These are phyloP conservation scores for Tetanocera ferruginea DNA, from an alignment of 2,888 invertebrate genomes.

Conservation along the genomic window DNA sequence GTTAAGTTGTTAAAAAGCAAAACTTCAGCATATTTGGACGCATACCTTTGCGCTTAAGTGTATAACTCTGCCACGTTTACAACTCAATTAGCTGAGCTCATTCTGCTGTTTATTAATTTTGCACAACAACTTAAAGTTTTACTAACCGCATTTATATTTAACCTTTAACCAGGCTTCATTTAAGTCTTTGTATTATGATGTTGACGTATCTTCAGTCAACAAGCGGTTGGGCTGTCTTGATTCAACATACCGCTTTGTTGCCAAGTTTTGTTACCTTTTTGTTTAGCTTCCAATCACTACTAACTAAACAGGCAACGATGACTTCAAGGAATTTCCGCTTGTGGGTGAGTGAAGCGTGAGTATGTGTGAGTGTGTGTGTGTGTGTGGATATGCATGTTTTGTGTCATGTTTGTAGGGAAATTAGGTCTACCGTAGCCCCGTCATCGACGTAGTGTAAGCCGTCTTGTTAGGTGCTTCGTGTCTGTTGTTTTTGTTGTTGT, in stretches of 20 bases:
- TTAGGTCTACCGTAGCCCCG: slow-evolving; percentile 18
- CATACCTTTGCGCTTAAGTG: neutral
- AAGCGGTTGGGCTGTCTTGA: no score
- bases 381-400: neutral
- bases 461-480: neutral
- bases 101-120: neutral
- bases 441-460: neutral
- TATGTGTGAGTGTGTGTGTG: neutral
- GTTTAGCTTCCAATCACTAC: slow-evolving; percentile 10
- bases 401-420: slow-evolving; percentile 29
- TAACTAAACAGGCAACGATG: neutral
- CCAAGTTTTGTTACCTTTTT: slow-evolving; percentile 9
- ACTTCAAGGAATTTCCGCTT: slow-evolving; percentile 4
- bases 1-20: no score
- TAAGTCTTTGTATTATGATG: no score
- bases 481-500: neutral
- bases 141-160: slow-evolving; percentile 7
- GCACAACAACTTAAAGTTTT: neutral
- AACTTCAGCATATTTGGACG: neutral
- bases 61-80: neutral
- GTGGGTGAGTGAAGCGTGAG: neutral
- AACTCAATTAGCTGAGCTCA: slow-evolving; percentile 6
- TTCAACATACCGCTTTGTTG: neutral
- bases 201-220: no score
- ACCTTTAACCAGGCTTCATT: no score